Evolutionary conservation across 2,888 invertebrate genomes (phyloP), one percentile per base, ranked within the genome.

Genomic region (Oligia strigilis): DNA sequence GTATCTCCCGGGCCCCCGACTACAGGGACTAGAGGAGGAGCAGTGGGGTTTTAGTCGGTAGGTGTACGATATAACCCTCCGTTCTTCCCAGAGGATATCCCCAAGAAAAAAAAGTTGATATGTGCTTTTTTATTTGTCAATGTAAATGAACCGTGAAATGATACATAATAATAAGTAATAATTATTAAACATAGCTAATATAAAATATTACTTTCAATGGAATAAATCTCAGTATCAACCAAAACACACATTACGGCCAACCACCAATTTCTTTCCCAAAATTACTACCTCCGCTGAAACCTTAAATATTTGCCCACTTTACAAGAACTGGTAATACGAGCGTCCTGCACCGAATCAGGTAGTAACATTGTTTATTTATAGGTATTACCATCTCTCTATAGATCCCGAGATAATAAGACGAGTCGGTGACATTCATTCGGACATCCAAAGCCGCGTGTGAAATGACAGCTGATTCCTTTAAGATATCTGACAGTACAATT

Each of bases 401-500:
- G 81, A 89, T 87, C 78, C 49, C 72, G 72, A 88, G 85, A 87
- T 90, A 85, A 88, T 86, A 86, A 88, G 88, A 89, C 89, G 88
- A 80, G 85, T 81, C 86, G 84, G 92, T 90, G 92, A 93, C 93
- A 92, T 93, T 93, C 90, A 91, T 89, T 90, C 92, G 85, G 91
- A 93, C 90, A 91, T 90, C 88, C 92, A 93, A 95, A 96, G 94
- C 94, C 87, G 91, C 94, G 95, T 95, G 95, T 94, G 95, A 96
- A 95, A 93, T 95, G 95, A 95, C 95, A 95, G 93, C 94, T 94
- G 95, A 94, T 95, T 95, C 93, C 92, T 93, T 92, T 90, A 89
- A 93, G 92, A 94, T 93, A 92, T 90, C 85, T 91, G 89, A 90
- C 87, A 86, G 79, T 72, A 92, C 91, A 84, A 91, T 43, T 52